phyloP scores from a whole-genome alignment of 1,140 invertebrate species.

The Brachionus rubens region DNA sequence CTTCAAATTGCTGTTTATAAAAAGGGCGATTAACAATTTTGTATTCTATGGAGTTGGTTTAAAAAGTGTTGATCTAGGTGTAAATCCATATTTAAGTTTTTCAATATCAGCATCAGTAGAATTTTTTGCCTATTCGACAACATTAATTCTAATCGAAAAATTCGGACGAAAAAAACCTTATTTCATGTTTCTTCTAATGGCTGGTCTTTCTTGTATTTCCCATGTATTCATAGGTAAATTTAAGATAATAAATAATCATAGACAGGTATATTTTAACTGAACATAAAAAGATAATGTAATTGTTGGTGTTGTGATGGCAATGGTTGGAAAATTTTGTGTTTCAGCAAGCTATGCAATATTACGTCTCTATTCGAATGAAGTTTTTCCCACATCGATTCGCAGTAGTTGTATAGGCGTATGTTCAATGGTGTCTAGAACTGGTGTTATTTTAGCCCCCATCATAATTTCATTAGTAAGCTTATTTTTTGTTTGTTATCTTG shows the following conservation, averaged over 20 bases:
- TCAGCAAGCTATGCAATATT: constrained; percentile 53
- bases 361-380: constrained; percentile 59
- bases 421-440: constrained; percentile 62
- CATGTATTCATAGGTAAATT: constrained; percentile 31
- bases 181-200: neutral
- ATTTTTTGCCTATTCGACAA: neutral
- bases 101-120: constrained; percentile 11
- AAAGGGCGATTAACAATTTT: constrained; percentile 19
- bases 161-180: constrained; percentile 41
- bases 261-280: neutral
- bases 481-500: neutral
- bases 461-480: neutral
- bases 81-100: constrained; percentile 44
- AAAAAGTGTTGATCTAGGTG: constrained; percentile 20
- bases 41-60: constrained; percentile 43
- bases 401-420: constrained; percentile 62
- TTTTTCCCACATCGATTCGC: constrained; percentile 61
- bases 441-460: constrained; percentile 60
- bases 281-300: neutral
- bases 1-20: neutral
- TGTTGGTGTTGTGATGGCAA: constrained; percentile 47
- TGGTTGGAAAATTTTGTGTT: constrained; percentile 52
- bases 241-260: neutral
- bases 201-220: constrained; percentile 19
- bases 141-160: neutral